A percentile compares a stretch with the other conserved stretches of the same genome.
phyloP scores from a whole-genome alignment of 2,113 vertebrate genomes.

The Paradoxurus hermaphroditus region DNA sequence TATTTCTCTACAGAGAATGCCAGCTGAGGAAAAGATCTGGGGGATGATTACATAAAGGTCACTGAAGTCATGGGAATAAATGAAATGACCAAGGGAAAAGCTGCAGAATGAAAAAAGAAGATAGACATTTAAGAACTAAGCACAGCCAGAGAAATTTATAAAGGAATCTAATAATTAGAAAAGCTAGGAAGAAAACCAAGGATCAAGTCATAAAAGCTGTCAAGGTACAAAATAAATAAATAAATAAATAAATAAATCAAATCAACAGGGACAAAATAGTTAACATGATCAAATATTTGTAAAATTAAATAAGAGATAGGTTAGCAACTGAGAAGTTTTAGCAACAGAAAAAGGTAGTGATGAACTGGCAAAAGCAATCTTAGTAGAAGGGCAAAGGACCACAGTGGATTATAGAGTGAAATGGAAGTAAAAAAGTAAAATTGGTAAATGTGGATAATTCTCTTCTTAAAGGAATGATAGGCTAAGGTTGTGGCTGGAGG shows the following conservation, averaged over 20 bases:
- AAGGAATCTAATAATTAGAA: neutral
- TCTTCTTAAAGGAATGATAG: neutral
- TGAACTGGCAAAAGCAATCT: neutral
- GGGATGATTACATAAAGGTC: neutral
- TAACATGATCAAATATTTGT: neutral
- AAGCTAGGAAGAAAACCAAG: neutral
- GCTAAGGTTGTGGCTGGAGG: neutral
- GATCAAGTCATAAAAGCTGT: neutral
- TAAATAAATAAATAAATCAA: neutral
- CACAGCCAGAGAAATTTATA: neutral
- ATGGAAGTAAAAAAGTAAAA: neutral
- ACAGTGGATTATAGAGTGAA: neutral
- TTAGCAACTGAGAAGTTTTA: neutral
- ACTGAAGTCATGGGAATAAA: neutral
- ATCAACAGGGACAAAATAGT: neutral
- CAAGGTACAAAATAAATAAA: neutral
- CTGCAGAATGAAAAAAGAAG: neutral
- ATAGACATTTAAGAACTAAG: neutral
- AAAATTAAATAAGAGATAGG: neutral
- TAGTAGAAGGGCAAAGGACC: neutral
- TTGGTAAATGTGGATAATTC: neutral
- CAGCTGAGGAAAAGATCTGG: neutral
- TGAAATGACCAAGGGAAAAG: neutral
- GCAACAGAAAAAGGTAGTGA: neutral
- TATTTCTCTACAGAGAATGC: neutral